Evolutionary conservation across 2,888 invertebrate genomes (phyloP), one percentile per base, ranked within the genome.

Genomic region (Drosophila neonasuta): DNA sequence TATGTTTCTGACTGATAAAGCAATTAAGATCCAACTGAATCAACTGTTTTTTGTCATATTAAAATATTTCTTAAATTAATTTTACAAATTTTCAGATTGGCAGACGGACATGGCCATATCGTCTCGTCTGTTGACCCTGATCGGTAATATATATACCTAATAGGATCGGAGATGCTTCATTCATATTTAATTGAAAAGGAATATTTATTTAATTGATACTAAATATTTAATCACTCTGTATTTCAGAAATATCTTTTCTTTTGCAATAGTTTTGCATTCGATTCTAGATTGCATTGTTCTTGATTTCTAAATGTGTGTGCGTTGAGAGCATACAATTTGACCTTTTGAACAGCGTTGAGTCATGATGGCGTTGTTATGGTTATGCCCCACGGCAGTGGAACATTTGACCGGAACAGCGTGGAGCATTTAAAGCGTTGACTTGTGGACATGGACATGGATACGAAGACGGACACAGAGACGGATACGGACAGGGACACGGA

Each of bases 341-440:
- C 44, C 52, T 5, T 34, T 60, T 58, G 55, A 64, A 41, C 45
- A 56, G 71, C 70, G 54, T 61, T 34, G 58, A 52, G 46, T 20
- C n/a, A 57, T 74, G 66, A 59, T 55, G 56, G 60, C 64, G 68
- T 85, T 77, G 87, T 81, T 84, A 83, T 83, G 87, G 82, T 85
- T 83, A 81, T 86, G 83, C 82, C 87, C 77, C 48, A 65, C 75
- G 78, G 86, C 78, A 69, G 59, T 68, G 69, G 60, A 73, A 66
- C 85, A 76, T 79, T 87, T 85, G 82, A 83, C 87, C 85, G 80
- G 80, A 71, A 76, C 66, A 71, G 73, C 69, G 67, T 77, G 80
- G 44, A 67, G 71, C 81, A 80, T 86, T 81, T 86, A 81, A 81
- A 86, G 80, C 67, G 63, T 63, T 68, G 74, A 79, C 79, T 75